Conservation (phyloP, 2,113 vertebrate genomes). For the Felis catus region DNA sequence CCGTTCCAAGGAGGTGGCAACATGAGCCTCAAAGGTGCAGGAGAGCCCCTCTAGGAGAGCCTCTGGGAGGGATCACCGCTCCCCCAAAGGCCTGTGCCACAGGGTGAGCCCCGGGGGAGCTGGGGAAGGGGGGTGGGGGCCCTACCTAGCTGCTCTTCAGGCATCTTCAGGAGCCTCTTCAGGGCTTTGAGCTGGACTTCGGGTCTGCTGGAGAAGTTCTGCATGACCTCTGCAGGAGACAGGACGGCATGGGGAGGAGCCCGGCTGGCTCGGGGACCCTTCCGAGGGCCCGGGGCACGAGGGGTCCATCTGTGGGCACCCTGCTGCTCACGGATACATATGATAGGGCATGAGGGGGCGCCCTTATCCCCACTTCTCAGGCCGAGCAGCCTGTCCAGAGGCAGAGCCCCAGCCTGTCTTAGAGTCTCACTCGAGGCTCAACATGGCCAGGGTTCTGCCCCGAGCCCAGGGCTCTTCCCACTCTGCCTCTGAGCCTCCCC, state of each 20-base stretch:
- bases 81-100: accelerated
- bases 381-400: accelerated
- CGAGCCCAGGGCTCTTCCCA: background rate
- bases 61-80: accelerated
- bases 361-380: background rate
- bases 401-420: background rate
- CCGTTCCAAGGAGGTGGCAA: accelerated
- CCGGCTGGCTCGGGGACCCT: background rate
- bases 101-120: background rate
- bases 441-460: background rate
- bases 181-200: conserved; percentile 81
- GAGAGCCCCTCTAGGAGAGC: accelerated
- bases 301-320: accelerated
- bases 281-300: background rate
- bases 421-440: accelerated
- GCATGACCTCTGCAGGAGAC: conserved; percentile 82
- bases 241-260: accelerated
- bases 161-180: conserved; percentile 74
- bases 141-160: conserved; percentile 80
- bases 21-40: no score
- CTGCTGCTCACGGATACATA: accelerated
- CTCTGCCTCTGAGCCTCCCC: background rate
- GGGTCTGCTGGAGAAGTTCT: conserved; percentile 78
- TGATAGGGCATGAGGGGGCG: accelerated
- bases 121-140: accelerated